phyloP scores from a whole-genome alignment of 2,113 vertebrate species.

The Shinisaurus crocodilurus region DNA sequence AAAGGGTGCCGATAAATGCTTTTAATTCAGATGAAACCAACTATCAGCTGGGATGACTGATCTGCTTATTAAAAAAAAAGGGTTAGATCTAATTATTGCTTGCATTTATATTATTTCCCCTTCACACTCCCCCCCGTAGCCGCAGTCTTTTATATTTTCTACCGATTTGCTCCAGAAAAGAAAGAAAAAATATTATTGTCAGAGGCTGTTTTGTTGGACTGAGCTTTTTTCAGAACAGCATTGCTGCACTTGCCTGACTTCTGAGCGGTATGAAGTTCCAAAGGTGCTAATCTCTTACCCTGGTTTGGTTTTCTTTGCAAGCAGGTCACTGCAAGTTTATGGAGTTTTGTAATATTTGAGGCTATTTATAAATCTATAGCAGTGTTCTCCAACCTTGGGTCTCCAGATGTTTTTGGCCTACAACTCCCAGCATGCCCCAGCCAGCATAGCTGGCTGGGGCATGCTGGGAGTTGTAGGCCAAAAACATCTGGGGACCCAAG shows the following conservation, averaged over 20 bases:
- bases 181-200: too few species aligned
- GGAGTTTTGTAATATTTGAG: not conserved
- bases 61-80: conserved; percentile 8
- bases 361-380: not conserved
- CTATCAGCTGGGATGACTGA: conserved; percentile 32
- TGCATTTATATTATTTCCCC: not conserved
- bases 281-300: not conserved
- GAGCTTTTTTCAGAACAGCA: not conserved
- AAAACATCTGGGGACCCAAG: too few species aligned
- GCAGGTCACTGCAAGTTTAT: not conserved
- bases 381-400: too few species aligned
- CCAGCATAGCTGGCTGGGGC: too few species aligned
- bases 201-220: not conserved
- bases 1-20: conserved; percentile 40
- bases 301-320: not conserved
- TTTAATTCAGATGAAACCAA: conserved; percentile 59
- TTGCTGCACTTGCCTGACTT: not conserved
- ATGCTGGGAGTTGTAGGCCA: too few species aligned
- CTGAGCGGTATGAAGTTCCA: not conserved
- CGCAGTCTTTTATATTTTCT: conserved; percentile 13
- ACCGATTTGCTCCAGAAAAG: conserved; percentile 23
- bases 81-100: conserved; percentile 19
- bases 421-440: too few species aligned
- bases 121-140: not conserved
- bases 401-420: too few species aligned